These are phyloP conservation scores for Umimayanthus chanpuru DNA, from an alignment of 92 coral and sea anemone genomes.

Conservation along the genomic window DNA sequence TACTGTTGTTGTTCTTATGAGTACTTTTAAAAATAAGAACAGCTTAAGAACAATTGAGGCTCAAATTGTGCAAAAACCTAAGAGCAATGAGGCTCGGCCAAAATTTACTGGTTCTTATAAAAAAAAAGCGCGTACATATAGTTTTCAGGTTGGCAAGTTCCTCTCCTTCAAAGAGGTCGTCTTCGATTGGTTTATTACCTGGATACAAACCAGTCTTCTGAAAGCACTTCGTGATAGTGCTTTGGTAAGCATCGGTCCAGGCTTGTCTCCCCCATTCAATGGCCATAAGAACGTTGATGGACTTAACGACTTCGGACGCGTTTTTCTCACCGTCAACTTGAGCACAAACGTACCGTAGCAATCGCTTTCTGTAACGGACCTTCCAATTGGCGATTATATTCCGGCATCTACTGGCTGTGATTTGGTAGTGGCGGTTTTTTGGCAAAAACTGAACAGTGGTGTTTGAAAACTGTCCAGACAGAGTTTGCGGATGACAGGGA, in stretches of 20 bases:
- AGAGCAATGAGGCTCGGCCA: no score
- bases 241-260: conserved; percentile 27
- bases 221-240: conserved; percentile 53
- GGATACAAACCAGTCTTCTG: conserved; percentile 48
- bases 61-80: no score
- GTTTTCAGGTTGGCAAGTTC: conserved; percentile 53
- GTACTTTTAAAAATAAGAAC: no score
- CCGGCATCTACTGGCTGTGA: conserved; percentile 52
- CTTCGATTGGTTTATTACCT: conserved; percentile 42
- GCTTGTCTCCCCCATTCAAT: conserved; percentile 64
- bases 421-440: conserved; percentile 49
- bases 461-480: conserved; percentile 50
- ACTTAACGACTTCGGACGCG: conserved; percentile 55
- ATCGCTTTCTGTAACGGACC: conserved; percentile 53
- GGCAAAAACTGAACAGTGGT: conserved; percentile 38
- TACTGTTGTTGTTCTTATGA: no score
- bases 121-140: no score
- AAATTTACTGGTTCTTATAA: no score
- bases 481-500: conserved; percentile 48
- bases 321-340: conserved; percentile 48
- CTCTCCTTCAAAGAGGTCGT: conserved; percentile 66
- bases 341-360: conserved; percentile 55
- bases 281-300: conserved; percentile 57
- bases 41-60: no score
- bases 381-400: conserved; percentile 59